Evolutionary conservation across 1,140 invertebrate genomes (phyloP), one percentile per base, ranked within the genome.

Genomic region (Trichoplusia ni): DNA sequence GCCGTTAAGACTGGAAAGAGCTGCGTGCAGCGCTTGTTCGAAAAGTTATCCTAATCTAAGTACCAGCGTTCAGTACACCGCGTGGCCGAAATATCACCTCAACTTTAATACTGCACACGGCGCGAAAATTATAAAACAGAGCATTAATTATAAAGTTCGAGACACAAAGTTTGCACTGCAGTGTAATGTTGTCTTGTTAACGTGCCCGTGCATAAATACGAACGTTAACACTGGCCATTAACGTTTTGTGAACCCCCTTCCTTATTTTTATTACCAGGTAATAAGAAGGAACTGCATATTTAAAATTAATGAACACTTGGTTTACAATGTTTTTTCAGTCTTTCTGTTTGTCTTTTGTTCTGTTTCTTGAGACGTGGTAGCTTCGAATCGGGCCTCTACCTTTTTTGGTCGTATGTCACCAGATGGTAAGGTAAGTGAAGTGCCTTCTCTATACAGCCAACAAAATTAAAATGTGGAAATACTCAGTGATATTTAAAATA

Each of bases 111-210:
- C 61, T 65, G 67, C 67, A 54, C 71, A 67, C 68, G 46, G 63
- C 62, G 68, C 64, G 49, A 42, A 67, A 73, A 73, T 73, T 77
- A 69, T 77, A 73, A 75, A 78, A 63, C 61, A 47, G 38, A 49
- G 40, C 70, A 71, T 79, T 75, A 69, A 73, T 79, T 75, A 79
- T 58, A 67, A 75, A 75, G 63, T 75, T 73, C 60, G 35, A 54
- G 53, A 61, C 51, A 49, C 51, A 38, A 64, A 69, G 62, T 71
- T 73, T 73, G 66, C 63, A 54, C 37, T 73, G 75, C 64, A 75
- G 59, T 70, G 66, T 73, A 65, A 73, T 71, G 64, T 68, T 73
- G 68, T 73, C 63, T 75, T 77, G 72, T 69, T 73, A 71, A 37
- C 75, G 75, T 78, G 70, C 61, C 53, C 38, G 46, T 64, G 75